Evolutionary conservation across 2,888 invertebrate genomes (phyloP).

Genomic region (Corbicula japonica): DNA sequence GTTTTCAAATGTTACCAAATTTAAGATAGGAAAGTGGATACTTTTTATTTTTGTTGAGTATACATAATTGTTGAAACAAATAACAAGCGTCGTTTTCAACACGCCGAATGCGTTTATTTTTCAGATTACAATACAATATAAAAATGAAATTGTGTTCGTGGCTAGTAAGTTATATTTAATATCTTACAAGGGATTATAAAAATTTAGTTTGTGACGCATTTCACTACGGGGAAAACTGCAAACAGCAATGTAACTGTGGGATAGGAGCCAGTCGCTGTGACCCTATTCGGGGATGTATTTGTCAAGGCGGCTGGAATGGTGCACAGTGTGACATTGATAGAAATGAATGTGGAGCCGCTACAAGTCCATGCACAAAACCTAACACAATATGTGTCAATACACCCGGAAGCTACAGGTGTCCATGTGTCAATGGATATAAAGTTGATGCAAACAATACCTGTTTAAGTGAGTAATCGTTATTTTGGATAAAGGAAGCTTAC

Average conservation of each 20-base stretch:
- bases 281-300: conserved; percentile 50
- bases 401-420: conserved; percentile 47
- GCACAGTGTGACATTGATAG: conserved; percentile 50
- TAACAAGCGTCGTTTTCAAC: too few species aligned
- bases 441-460: neutral
- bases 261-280: conserved; percentile 48
- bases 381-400: conserved; percentile 58
- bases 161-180: too few species aligned
- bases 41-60: too few species aligned
- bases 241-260: conserved; percentile 58
- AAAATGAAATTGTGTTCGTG: too few species aligned
- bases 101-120: too few species aligned
- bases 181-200: too few species aligned
- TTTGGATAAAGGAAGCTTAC: too few species aligned
- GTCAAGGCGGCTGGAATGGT: conserved; percentile 62
- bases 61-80: too few species aligned
- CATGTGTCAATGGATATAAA: conserved; percentile 52
- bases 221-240: conserved; percentile 58
- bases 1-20: too few species aligned
- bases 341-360: conserved; percentile 51
- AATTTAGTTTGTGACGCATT: conserved; percentile 60
- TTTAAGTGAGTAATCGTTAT: conserved; percentile 7
- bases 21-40: too few species aligned
- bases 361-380: conserved; percentile 34
- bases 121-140: too few species aligned